Conservation (phyloP, 2,113 vertebrate genomes). For the Canis aureus region DNA sequence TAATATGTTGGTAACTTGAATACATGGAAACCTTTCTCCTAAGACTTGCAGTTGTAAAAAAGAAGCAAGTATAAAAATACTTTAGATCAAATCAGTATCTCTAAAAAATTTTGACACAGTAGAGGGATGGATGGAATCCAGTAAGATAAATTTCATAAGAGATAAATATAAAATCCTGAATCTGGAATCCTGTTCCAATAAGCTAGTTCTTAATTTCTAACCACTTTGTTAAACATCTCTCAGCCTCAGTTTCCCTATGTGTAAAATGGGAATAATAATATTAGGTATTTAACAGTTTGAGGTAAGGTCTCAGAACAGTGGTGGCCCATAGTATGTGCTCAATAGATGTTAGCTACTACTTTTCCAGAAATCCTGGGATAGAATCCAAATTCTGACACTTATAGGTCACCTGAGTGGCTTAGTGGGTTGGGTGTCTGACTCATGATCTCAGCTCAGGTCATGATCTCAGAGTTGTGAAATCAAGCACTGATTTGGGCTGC, state of each 20-base stretch:
- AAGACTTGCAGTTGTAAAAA: conserved; percentile 41
- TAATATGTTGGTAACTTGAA: conserved; percentile 24
- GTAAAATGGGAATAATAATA: neutral
- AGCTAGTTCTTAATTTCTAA: conserved; percentile 14
- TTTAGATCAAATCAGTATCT: conserved; percentile 37
- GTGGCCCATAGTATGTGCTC: neutral
- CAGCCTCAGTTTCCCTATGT: neutral
- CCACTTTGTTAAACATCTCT: neutral
- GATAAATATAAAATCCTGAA: neutral
- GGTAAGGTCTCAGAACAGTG: neutral
- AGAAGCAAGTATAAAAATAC: conserved; percentile 37
- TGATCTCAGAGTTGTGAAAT: neutral
- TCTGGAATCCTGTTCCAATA: neutral
- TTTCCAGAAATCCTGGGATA: conserved; percentile 32
- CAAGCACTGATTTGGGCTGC: neutral
- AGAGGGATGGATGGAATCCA: neutral
- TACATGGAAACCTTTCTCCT: neutral
- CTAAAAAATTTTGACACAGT: conserved; percentile 4
- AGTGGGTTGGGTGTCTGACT: neutral
- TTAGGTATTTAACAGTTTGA: neutral
- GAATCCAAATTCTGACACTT: conserved; percentile 27
- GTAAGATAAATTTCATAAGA: conserved; percentile 8
- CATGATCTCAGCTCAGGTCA: neutral
- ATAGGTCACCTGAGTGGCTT: neutral
- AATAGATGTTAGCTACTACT: neutral